A percentile compares a stretch with the other conserved stretches of the same genome.
These are phyloP conservation scores for Morpho helenor DNA, from an alignment of 2,888 invertebrate species.

Conservation along the genomic window DNA sequence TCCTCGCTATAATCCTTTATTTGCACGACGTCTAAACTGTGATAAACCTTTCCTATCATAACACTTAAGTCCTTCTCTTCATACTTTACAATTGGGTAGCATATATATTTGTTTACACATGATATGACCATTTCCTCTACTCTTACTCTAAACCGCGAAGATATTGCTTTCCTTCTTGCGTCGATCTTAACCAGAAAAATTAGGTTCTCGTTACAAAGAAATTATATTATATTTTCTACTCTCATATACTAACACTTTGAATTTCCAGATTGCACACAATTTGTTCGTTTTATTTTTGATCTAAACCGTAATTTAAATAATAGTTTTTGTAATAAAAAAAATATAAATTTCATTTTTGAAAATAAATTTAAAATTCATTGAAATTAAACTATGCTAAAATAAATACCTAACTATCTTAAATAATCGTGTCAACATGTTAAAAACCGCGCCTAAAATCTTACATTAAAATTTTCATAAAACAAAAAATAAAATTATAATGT, in stretches of 20 bases:
- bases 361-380: conserved; percentile 52
- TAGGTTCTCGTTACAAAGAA: conserved; percentile 34
- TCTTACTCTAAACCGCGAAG: conserved; percentile 52
- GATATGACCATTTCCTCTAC: conserved; percentile 71
- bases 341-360: conserved; percentile 28
- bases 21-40: conserved; percentile 60
- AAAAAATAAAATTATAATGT: conserved; percentile 79
- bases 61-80: conserved; percentile 59
- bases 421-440: conserved; percentile 75
- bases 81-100: conserved; percentile 59
- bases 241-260: conserved; percentile 32
- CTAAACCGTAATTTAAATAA: conserved; percentile 43
- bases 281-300: conserved; percentile 40
- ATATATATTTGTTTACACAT: conserved; percentile 67
- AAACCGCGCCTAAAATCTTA: conserved; percentile 75
- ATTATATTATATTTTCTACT: conserved; percentile 26
- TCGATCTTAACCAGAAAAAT: conserved; percentile 33
- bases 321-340: conserved; percentile 51
- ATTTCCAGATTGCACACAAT: conserved; percentile 57
- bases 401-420: conserved; percentile 79
- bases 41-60: conserved; percentile 59
- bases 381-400: conserved; percentile 77
- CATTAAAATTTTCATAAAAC: conserved; percentile 71
- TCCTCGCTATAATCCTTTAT: conserved; percentile 55
- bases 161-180: conserved; percentile 62